Base-by-base conservation (phyloP, 2,797 vertebrate species). In the Danio kyathit region DNA sequence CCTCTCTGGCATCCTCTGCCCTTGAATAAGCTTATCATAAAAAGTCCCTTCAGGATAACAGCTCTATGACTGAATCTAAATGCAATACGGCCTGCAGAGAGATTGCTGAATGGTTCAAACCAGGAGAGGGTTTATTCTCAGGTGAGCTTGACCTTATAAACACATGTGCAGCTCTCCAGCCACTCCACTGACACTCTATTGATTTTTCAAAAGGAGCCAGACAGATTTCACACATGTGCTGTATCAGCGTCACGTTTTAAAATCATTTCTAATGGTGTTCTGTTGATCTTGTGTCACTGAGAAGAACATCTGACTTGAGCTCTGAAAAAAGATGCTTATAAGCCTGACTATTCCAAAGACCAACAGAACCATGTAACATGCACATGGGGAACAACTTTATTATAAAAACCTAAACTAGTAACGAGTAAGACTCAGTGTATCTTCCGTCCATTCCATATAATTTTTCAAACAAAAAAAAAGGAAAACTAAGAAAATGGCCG, bases 191-290 rank as follows among this genome's bases (percentile, higher is more conserved):
- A 63, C 10, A 56, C 11, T 29, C n/a, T 54, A 78, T 43, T n/a
- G 57, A 78, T 69, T 43, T 56, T 43, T 43, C 11, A 49, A 44
- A 19, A 48, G 74, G 49, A 43, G 43, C 43, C 38, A 40, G 61
- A 63, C n/a, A 84, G 46, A 77, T 57, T 75, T 80, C 54, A 54
- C 41, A 67, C 59, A 67, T 66, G 40, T 44, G 60, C n/a, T 41
- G 6, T 43, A 7, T 52, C n/a, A 74, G 19, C 51, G 63, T 8
- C 17, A 63, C 38, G 43, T 61, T 44, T 19, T n/a, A 13, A 11
- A 14, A 67, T 57, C 41, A n/a, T 69, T 11, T 16, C 6, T 40
- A 44, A 43, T 38, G 49, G 40, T 44, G 17, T 66, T 9, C 14
- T 38, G 38, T 56, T n/a, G 49, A 7, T 56, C 40, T 65, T 61